Percentiles rank a stretch among this genome's conserved stretches.
phyloP scores from a whole-genome alignment of 2,888 invertebrate genomes.

The Eupithecia centaureata region DNA sequence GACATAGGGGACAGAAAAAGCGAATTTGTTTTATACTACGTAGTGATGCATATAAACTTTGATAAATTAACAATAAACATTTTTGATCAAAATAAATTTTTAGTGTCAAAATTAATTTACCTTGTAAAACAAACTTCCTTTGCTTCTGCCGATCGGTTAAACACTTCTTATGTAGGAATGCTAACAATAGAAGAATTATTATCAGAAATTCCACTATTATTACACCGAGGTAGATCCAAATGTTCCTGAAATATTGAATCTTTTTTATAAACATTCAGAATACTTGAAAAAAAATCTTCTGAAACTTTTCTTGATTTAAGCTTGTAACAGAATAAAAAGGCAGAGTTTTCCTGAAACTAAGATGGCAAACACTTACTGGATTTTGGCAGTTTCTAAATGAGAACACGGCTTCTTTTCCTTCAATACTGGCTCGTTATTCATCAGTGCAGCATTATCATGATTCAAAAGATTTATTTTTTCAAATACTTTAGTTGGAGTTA shows the following conservation, averaged over 20 bases:
- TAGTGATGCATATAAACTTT: no score
- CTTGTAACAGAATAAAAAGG: background rate
- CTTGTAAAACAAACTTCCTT: conserved; percentile 17
- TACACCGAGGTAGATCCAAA: conserved; percentile 32
- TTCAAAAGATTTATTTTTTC: background rate
- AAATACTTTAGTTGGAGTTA: background rate
- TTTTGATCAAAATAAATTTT: no score
- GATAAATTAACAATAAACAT: no score
- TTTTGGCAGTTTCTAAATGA: background rate
- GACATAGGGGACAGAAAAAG: no score
- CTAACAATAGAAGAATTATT: conserved; percentile 25
- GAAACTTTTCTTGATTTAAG: background rate
- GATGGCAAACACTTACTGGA: background rate
- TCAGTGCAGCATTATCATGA: conserved; percentile 1
- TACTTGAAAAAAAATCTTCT: background rate
- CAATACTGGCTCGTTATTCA: background rate
- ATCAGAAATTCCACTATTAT: conserved; percentile 22
- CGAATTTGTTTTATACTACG: no score
- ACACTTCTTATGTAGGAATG: conserved; percentile 16
- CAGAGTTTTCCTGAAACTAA: background rate
- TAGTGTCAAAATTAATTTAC: conserved; percentile 8
- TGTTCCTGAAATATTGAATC: conserved; percentile 19
- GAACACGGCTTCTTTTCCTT: background rate
- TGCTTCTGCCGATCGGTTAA: conserved; percentile 15
- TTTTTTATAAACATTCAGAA: background rate